A percentile compares a stretch with the other conserved stretches of the same genome.
These are phyloP conservation scores for Acrobeloides nanus DNA, from an alignment of 2,888 invertebrate genomes.

Conservation along the genomic window DNA sequence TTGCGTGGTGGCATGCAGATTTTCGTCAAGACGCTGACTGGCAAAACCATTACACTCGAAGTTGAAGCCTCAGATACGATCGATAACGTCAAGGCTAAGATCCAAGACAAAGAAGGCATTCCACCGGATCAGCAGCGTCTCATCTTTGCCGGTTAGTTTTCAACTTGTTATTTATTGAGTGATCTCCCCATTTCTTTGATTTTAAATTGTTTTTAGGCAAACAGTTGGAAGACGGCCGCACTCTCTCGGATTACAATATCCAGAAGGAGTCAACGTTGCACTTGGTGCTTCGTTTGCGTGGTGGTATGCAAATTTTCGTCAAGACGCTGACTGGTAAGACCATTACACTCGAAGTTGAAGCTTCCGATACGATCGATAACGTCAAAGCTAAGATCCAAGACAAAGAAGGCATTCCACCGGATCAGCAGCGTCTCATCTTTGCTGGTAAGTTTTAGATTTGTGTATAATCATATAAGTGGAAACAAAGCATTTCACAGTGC, in stretches of 20 bases:
- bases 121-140: conserved; percentile 46
- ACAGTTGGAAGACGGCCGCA: conserved; percentile 57
- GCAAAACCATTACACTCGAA: conserved; percentile 65
- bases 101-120: conserved; percentile 48
- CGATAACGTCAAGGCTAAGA: conserved; percentile 48
- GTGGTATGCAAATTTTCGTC: conserved; percentile 93
- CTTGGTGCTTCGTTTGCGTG: conserved; percentile 69
- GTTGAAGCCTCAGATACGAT: conserved; percentile 47
- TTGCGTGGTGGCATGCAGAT: conserved; percentile 86
- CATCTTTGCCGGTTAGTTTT: conserved; percentile 39
- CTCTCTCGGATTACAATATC: conserved; percentile 43
- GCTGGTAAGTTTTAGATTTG: conserved; percentile 26
- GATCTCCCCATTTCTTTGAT: too few relatives aligned
- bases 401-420: conserved; percentile 47
- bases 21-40: conserved; percentile 86
- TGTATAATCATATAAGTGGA: too few relatives aligned
- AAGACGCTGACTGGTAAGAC: conserved; percentile 89
- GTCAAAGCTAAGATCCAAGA: conserved; percentile 50
- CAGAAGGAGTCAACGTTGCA: conserved; percentile 70
- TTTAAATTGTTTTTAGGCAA: conserved; percentile 61
- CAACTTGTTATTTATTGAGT: conserved; percentile 8
- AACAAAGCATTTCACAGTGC: too few relatives aligned
- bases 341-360: conserved; percentile 48
- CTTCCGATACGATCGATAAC: conserved; percentile 46
- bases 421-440: conserved; percentile 46